Evolutionary conservation across 2,888 invertebrate genomes (phyloP).

Genomic region (Papilio protenor): DNA sequence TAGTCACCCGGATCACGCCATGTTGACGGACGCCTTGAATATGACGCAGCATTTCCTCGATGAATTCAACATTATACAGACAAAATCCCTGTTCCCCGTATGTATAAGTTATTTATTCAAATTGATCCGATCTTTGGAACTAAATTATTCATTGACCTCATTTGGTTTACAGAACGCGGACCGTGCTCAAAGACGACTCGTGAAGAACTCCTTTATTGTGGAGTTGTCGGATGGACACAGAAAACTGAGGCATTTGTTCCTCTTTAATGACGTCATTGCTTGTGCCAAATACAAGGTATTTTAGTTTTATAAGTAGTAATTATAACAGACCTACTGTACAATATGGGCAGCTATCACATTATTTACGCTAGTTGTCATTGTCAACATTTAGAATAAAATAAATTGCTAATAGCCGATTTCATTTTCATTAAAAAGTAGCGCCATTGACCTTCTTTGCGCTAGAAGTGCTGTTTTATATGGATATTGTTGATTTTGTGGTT

Average conservation of each 20-base stretch:
- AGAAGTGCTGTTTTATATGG: no score
- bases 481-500: no score
- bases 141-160: constrained; percentile 12
- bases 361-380: not conserved
- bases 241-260: constrained; percentile 95
- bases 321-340: not conserved
- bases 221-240: constrained; percentile 95
- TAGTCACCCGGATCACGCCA: constrained; percentile 91
- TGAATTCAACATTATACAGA: constrained; percentile 94
- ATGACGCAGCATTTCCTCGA: constrained; percentile 96
- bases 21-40: constrained; percentile 90
- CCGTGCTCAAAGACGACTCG: constrained; percentile 92
- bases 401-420: no score
- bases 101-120: constrained; percentile 54
- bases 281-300: constrained; percentile 95
- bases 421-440: not conserved
- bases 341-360: no score
- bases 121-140: not conserved
- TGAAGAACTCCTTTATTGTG: constrained; percentile 97
- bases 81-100: constrained; percentile 92
- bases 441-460: no score
- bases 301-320: constrained; percentile 42
- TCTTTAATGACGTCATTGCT: constrained; percentile 97
- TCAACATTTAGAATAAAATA: no score
- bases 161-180: constrained; percentile 86